Base-by-base conservation (phyloP, 2,888 invertebrate species). In the Invenusta paracnida region DNA sequence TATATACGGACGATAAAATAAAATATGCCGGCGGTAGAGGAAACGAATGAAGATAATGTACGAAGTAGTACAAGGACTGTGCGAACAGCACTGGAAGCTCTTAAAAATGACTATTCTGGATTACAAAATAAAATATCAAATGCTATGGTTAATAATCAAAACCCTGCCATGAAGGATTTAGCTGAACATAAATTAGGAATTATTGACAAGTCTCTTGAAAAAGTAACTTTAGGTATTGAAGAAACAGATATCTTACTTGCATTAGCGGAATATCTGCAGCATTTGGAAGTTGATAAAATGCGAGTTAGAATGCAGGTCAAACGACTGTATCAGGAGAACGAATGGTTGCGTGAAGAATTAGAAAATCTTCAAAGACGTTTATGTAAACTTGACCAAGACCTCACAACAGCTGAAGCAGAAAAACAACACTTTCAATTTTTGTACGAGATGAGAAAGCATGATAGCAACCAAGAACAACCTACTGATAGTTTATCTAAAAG, bases 391-490 rank as follows among this genome's bases (percentile, higher is more conserved):
- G 82, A 82, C n/a, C 29, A 82, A n/a, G 30, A 25, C n/a, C 29
- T 82, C 1, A 30, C 30, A 17, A n/a, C 82, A n/a, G 82, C 82
- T 25, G 82, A 82, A 82, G 82, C 82, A 13, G 82, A 82, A 29
- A 82, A 82, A 23, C 82, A 82, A 82, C 82, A 82, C 30, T 82
- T 82, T 82, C 82, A 82, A n/a, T 82, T 82, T n/a, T 29, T 82
- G 2, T 82, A 82, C n/a, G 30, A 82, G 30, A 82, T 82, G 82
- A 25, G 82, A 82, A 82, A 82, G 13, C 82, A 28, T 13, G 29
- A 82, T 23, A 25, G 82, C 13, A 1, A 1, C 2, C 29, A 82
- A 13, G 82, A 82, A n/a, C 27, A 25, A 1, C 13, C 1, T 25
- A 30, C 13, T 25, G 30, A 25, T 25, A 30, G 30, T 25, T 1